These are phyloP conservation scores for Ceryle rudis DNA, from an alignment of 2,797 vertebrate species.

Conservation along the genomic window DNA sequence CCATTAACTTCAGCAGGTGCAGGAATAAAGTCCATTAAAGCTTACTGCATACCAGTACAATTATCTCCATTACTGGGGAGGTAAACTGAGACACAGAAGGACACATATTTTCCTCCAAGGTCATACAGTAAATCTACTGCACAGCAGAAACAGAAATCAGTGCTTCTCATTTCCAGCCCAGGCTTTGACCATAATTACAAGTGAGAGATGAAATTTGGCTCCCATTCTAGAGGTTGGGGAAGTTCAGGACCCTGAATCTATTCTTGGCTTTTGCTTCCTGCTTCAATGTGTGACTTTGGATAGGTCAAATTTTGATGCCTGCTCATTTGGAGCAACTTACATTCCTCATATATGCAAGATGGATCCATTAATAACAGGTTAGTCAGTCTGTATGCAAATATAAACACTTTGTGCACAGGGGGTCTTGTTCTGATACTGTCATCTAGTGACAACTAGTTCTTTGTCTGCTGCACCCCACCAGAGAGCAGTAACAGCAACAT, in stretches of 20 bases:
- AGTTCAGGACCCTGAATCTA: slow-evolving; percentile 63
- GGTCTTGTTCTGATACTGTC: background rate
- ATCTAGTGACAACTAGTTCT: background rate
- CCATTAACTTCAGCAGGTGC: background rate
- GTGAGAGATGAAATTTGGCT: slow-evolving; percentile 53
- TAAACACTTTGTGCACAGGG: background rate
- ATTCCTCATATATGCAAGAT: background rate
- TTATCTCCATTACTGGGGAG: background rate
- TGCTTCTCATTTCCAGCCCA: slow-evolving; percentile 43
- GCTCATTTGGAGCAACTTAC: background rate
- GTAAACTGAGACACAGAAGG: slow-evolving; percentile 64
- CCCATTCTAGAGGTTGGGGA: slow-evolving; percentile 34
- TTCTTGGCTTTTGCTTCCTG: slow-evolving; percentile 50
- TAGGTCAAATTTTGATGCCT: slow-evolving; percentile 53
- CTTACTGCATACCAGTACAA: background rate
- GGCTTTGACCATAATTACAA: slow-evolving; percentile 66
- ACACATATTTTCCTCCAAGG: slow-evolving; percentile 30
- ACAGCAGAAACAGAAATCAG: slow-evolving; percentile 51
- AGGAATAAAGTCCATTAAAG: slow-evolving; percentile 1
- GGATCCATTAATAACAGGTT: background rate
- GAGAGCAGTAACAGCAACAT: background rate
- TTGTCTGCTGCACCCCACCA: background rate
- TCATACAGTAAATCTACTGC: slow-evolving; percentile 34
- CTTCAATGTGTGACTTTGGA: slow-evolving; percentile 25
- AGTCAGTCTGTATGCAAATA: background rate